phyloP scores from a whole-genome alignment of 2,113 vertebrate species.

The Macrotis lagotis region DNA sequence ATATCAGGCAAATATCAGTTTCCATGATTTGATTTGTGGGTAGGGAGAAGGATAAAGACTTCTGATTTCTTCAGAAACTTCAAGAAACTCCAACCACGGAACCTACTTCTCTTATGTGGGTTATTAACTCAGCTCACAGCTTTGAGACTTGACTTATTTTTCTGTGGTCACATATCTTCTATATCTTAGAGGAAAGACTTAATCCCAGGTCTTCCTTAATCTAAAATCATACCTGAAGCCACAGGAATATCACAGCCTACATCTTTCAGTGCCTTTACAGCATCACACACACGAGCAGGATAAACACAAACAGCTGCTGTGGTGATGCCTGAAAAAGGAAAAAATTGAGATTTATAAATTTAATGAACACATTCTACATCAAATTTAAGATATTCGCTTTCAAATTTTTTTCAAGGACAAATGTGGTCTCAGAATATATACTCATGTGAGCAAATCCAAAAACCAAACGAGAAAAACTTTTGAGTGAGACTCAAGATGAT shows the following conservation, averaged over 20 bases:
- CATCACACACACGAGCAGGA: conserved; percentile 90
- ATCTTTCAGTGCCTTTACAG: conserved; percentile 87
- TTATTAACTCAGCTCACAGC: background rate
- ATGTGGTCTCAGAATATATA: background rate
- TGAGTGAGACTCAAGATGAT: background rate
- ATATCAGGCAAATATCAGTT: background rate
- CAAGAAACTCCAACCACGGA: background rate
- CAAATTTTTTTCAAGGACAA: background rate
- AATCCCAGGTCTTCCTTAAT: background rate
- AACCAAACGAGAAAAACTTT: background rate
- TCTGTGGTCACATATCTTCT: background rate
- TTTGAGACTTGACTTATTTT: background rate
- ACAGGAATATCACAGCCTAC: conserved; percentile 90
- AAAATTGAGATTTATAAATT: conserved; percentile 41
- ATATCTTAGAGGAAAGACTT: conserved; percentile 25
- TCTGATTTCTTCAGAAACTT: background rate
- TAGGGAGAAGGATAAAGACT: background rate
- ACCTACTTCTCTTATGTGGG: background rate
- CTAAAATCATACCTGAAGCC: conserved; percentile 88
- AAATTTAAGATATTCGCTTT: background rate
- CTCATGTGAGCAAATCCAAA: background rate
- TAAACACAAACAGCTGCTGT: conserved; percentile 94
- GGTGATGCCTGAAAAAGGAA: conserved; percentile 86
- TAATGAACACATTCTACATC: background rate
- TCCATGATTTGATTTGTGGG: background rate